phyloP scores from a whole-genome alignment of 2,888 invertebrate species.

The Entomobrya proxima region DNA sequence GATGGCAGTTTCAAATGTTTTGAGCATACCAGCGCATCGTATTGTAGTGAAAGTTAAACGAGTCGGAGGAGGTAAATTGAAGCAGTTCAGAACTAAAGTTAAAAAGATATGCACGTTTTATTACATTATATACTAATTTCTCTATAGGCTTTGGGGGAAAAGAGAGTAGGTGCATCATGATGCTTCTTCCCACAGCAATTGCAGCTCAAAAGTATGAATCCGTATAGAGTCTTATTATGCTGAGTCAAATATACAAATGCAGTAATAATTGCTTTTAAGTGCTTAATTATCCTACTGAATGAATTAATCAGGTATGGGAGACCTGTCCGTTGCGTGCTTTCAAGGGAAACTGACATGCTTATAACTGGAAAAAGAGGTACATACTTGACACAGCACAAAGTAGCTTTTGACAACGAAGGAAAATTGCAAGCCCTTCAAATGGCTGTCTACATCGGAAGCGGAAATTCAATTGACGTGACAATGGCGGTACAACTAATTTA shows the following conservation, averaged over 20 bases:
- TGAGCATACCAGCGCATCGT: slow-evolving; percentile 78
- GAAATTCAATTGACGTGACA: slow-evolving; percentile 90
- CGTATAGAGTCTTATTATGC: too few species aligned
- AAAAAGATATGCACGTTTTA: too few species aligned
- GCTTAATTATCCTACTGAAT: not conserved
- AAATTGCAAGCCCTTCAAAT: slow-evolving; percentile 85
- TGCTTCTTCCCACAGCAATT: slow-evolving; percentile 86
- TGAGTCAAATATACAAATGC: not conserved
- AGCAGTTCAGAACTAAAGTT: too few species aligned
- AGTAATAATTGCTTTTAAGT: not conserved
- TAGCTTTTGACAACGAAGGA: slow-evolving; percentile 87
- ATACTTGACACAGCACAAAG: slow-evolving; percentile 89
- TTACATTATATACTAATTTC: too few species aligned
- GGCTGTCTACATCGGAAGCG: slow-evolving; percentile 88
- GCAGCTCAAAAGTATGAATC: slow-evolving; percentile 84
- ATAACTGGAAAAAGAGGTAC: slow-evolving; percentile 93
- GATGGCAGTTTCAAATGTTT: slow-evolving; percentile 76
- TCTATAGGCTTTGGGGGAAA: slow-evolving; percentile 99
- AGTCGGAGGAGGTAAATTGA: slow-evolving; percentile 94
- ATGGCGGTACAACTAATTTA: slow-evolving; percentile 76
- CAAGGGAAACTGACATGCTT: slow-evolving; percentile 96
- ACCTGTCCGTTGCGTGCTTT: slow-evolving; percentile 92
- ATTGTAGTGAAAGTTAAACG: slow-evolving; percentile 77
- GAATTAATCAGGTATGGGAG: slow-evolving; percentile 81
- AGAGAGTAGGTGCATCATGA: slow-evolving; percentile 85